These are phyloP conservation scores for Toxonevra muliebris DNA, from an alignment of 2,888 invertebrate genomes.

Conservation along the genomic window DNA sequence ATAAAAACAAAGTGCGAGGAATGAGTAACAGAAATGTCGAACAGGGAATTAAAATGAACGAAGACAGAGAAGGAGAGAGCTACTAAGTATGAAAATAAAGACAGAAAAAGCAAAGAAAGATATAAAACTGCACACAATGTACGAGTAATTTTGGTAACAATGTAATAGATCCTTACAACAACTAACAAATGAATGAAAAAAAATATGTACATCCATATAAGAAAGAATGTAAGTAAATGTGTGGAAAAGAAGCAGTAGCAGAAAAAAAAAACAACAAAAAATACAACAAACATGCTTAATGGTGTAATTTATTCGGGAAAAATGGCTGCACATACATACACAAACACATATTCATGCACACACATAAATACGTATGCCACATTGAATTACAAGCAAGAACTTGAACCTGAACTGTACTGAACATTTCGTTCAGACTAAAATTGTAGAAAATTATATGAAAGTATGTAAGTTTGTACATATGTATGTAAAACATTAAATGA, in stretches of 20 bases:
- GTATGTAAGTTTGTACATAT: not conserved
- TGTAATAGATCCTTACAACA: not conserved
- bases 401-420: slow-evolving; percentile 30
- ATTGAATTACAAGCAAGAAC: slow-evolving; percentile 14
- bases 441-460: slow-evolving; percentile 6
- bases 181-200: not conserved
- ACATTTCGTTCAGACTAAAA: not conserved
- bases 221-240: not conserved
- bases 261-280: not conserved
- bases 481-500: not conserved
- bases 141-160: slow-evolving; percentile 8
- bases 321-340: slow-evolving; percentile 4
- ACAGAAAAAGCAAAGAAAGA: not conserved
- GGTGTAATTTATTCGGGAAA: slow-evolving; percentile 16
- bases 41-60: no score
- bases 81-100: not conserved
- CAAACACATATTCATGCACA: not conserved
- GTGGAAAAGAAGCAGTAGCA: not conserved
- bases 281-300: slow-evolving; percentile 16
- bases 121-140: not conserved
- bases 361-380: not conserved
- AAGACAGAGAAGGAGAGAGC: not conserved
- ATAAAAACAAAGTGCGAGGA: no score
- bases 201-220: no score
- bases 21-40: no score